Percentiles rank a stretch among this genome's conserved stretches.
Conservation (phyloP, 92 coral and sea anemone genomes). For the Micromussa lordhowensis region DNA sequence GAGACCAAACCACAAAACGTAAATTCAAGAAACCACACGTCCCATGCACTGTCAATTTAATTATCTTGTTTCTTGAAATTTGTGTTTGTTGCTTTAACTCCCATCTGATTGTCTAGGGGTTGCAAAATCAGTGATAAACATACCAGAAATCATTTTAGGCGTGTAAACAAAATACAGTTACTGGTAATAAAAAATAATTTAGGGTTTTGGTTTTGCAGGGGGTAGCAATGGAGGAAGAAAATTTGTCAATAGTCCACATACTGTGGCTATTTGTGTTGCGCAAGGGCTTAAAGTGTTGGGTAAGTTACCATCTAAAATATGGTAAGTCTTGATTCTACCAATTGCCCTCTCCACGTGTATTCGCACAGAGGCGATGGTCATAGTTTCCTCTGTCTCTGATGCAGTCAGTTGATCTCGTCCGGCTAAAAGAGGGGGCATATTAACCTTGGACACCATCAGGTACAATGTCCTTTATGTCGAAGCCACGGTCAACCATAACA, state of each 20-base stretch:
- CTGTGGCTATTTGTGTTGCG: conserved; percentile 38
- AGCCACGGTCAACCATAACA: conserved; percentile 76
- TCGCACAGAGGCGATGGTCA: conserved; percentile 52
- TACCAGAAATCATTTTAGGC: background rate
- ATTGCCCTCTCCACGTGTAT: conserved; percentile 69
- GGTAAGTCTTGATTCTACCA: conserved; percentile 53
- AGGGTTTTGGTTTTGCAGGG: conserved; percentile 22
- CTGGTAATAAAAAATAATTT: background rate
- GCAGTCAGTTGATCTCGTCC: conserved; percentile 62
- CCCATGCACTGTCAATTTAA: background rate
- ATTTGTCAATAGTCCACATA: conserved; percentile 30
- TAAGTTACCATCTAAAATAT: conserved; percentile 35
- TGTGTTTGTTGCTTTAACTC: conserved; percentile 17
- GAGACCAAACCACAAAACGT: background rate
- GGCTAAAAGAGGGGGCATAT: conserved; percentile 70
- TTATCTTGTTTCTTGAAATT: conserved; percentile 4
- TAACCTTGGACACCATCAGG: conserved; percentile 66
- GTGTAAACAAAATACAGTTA: background rate
- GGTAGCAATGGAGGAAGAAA: conserved; percentile 46
- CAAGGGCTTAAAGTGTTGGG: conserved; percentile 33
- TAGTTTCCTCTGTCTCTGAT: conserved; percentile 57
- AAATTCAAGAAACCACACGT: background rate
- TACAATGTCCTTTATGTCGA: conserved; percentile 54
- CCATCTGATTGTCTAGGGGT: conserved; percentile 16
- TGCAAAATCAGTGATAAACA: background rate